A percentile compares a stretch with the other conserved stretches of the same genome.
These are phyloP conservation scores for Nasonia giraulti DNA, from an alignment of 1,140 invertebrate genomes.

Conservation along the genomic window DNA sequence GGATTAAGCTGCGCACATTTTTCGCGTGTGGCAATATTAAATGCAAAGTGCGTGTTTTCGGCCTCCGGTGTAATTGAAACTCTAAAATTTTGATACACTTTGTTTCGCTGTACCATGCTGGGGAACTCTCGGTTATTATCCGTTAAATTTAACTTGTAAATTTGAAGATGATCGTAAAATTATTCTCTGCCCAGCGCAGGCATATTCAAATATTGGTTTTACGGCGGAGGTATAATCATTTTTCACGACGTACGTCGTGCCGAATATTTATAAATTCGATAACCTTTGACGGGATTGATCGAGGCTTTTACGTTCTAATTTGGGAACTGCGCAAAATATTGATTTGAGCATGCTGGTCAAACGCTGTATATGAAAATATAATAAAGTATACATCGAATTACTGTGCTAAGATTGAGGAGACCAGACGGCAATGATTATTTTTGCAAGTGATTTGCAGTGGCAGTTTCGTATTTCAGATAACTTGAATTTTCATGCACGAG, in stretches of 20 bases:
- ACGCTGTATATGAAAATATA: too few relatives aligned
- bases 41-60: neutral
- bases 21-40: conserved; percentile 19
- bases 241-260: neutral
- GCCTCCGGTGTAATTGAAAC: neutral
- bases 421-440: too few relatives aligned
- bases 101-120: neutral
- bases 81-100: neutral
- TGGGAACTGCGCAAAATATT: too few relatives aligned
- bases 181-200: neutral
- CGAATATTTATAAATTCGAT: neutral
- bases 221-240: conserved; percentile 18
- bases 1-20: conserved; percentile 15
- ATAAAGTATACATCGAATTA: too few relatives aligned
- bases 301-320: too few relatives aligned
- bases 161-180: conserved; percentile 1
- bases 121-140: conserved; percentile 3
- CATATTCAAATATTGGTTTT: conserved; percentile 39
- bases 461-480: too few relatives aligned
- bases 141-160: conserved; percentile 45
- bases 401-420: too few relatives aligned
- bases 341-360: too few relatives aligned
- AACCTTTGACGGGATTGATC: neutral
- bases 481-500: too few relatives aligned
- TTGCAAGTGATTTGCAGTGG: too few relatives aligned